phyloP scores from a whole-genome alignment of 2,888 invertebrate species.

The Dorcus parallelipipedus region DNA sequence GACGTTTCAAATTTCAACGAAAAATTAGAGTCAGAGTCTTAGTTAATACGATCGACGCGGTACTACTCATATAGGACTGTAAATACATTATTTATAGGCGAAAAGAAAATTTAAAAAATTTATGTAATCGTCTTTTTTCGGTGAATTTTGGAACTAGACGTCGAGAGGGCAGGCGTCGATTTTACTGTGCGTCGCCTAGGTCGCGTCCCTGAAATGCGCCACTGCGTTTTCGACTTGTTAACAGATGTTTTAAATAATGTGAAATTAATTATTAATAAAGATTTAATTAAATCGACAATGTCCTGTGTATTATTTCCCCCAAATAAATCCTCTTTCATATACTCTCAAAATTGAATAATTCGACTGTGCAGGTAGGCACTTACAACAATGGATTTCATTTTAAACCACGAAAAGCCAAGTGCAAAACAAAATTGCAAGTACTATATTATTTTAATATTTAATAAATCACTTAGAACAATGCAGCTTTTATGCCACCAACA shows the following conservation, averaged over 20 bases:
- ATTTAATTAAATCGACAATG: conserved; percentile 18
- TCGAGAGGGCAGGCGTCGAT: not conserved
- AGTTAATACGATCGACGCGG: conserved; percentile 8
- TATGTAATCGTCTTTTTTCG: conserved; percentile 34
- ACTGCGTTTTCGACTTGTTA: conserved; percentile 31
- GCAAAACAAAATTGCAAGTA: no score
- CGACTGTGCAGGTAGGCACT: not conserved
- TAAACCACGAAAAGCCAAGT: no score
- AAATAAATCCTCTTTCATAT: no score
- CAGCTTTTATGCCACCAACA: no score
- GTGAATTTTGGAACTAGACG: conserved; percentile 42
- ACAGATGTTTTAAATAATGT: conserved; percentile 44
- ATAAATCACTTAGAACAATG: no score
- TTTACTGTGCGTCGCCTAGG: not conserved
- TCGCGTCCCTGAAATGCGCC: conserved; percentile 5
- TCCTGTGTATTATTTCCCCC: not conserved
- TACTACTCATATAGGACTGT: conserved; percentile 25
- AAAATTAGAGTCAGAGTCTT: conserved; percentile 20
- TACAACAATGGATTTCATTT: no score
- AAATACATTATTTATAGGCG: conserved; percentile 18
- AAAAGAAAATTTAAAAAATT: conserved; percentile 6
- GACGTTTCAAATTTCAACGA: conserved; percentile 47
- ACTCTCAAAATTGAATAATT: no score
- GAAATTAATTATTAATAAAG: conserved; percentile 44
- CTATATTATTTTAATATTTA: no score